phyloP scores from a whole-genome alignment of 92 coral and sea anemone species.

The Muricea muricata region DNA sequence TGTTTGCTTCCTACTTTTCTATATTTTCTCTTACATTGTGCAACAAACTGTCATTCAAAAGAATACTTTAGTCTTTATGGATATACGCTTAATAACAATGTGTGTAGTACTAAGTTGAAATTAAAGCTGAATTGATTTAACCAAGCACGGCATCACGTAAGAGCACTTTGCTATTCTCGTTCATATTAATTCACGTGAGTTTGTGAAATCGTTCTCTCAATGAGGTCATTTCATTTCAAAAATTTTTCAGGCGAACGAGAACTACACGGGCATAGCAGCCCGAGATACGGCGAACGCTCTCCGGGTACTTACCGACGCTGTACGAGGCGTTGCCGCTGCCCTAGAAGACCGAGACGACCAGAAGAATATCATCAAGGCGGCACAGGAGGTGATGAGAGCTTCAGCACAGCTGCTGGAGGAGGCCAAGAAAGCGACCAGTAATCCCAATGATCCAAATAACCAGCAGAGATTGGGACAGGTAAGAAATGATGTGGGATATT shows the following conservation, averaged over 20 bases:
- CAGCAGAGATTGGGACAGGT: constrained; percentile 96
- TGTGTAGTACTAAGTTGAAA: too few species aligned
- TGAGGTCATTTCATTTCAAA: background rate
- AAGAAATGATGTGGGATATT: background rate
- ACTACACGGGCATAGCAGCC: constrained; percentile 95
- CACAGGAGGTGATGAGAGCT: constrained; percentile 90
- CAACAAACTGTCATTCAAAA: too few species aligned
- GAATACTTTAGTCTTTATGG: too few species aligned
- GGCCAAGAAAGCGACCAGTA: constrained; percentile 88
- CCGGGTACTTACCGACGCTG: constrained; percentile 88
- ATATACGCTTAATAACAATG: too few species aligned
- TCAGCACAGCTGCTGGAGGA: constrained; percentile 87
- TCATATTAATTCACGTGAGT: too few species aligned
- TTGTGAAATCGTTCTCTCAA: background rate
- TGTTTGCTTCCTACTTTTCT: too few species aligned
- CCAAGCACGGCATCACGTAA: too few species aligned
- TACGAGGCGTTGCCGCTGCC: constrained; percentile 95
- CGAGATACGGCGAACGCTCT: constrained; percentile 97
- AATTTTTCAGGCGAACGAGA: constrained; percentile 91
- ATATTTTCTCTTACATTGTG: too few species aligned
- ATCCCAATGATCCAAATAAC: constrained; percentile 90
- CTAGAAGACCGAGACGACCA: constrained; percentile 86
- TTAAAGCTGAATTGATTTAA: too few species aligned
- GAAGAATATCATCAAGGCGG: constrained; percentile 88
- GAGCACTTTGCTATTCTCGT: too few species aligned